Evolutionary conservation across 2,888 invertebrate species (phyloP), one percentile per base, ranked within the genome.

Genomic region (Aquatica leii): DNA sequence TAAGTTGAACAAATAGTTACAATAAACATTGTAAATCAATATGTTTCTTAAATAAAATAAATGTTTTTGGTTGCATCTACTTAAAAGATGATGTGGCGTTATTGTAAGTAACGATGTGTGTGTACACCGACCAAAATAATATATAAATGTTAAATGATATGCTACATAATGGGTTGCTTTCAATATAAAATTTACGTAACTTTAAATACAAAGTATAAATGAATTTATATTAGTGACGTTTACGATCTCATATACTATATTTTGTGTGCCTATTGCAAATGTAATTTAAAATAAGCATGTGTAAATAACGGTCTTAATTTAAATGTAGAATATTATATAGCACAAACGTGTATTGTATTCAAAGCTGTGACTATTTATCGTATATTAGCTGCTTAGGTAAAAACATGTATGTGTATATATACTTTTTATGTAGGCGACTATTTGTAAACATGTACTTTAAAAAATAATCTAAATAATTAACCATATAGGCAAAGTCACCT

Each of bases 211-310:
- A 15, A 40, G 37, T 62, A 50, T 52, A 51, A 52, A 18, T 52
- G 57, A 56, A 51, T 20, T 51, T n/a, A 21, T 31, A 11, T 35
- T 52, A 37, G 11, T 3, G 3, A 58, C 12, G 51, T 41, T 55
- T 49, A 40, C 43, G 18, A 46, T 59, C 48, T 63, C 51, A 63
- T 46, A 53, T 53, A 41, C 18, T 63, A 59, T 63, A 59, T 53
- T 63, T 59, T 59, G 63, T 63, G 63, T 63, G 63, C 63, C 63
- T 63, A 63, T 59, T 63, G 55, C 63, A 59, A 43, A 56, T 58
- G 49, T 63, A 55, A 48, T 59, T 40, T 48, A 48, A 54, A 43
- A 24, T 4, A 6, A 2, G 24, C 6, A 24, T 24, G n/a, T 60
- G 60, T 62, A 62, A 17, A 62, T 55, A 61, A 20, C 18, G 35